These are phyloP conservation scores for Alsophila aescularia DNA, from an alignment of 2,888 invertebrate genomes.

Conservation along the genomic window DNA sequence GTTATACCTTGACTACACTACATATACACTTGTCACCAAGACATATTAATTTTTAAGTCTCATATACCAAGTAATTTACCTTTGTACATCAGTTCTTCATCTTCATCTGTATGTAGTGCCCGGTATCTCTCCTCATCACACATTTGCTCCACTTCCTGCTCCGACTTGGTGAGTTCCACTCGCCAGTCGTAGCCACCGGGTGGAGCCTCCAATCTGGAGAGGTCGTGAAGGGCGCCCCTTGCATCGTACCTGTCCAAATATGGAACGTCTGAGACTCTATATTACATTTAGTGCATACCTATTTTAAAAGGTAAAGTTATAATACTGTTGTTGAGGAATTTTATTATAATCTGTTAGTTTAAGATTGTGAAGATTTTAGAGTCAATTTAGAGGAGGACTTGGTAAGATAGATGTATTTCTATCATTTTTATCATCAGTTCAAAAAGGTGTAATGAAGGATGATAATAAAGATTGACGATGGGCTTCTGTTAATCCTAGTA, in stretches of 20 bases:
- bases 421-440: too few relatives aligned
- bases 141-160: slow-evolving; percentile 92
- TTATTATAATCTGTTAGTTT: not conserved
- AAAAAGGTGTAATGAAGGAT: too few relatives aligned
- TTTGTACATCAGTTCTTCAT: slow-evolving; percentile 95
- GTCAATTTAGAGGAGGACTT: too few relatives aligned
- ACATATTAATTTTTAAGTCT: too few relatives aligned
- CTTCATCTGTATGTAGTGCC: slow-evolving; percentile 93
- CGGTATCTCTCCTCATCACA: slow-evolving; percentile 98
- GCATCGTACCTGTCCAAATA: slow-evolving; percentile 93
- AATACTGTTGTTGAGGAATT: not conserved
- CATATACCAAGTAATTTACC: slow-evolving; percentile 84
- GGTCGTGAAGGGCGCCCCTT: slow-evolving; percentile 95
- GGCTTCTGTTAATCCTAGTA: not conserved
- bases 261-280: slow-evolving; percentile 11
- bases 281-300: slow-evolving; percentile 5
- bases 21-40: too few relatives aligned
- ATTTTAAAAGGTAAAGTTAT: slow-evolving; percentile 3
- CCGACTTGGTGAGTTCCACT: slow-evolving; percentile 88
- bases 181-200: slow-evolving; percentile 87
- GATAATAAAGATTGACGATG: too few relatives aligned
- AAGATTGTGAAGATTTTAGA: too few relatives aligned
- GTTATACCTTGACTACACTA: too few relatives aligned
- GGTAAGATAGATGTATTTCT: too few relatives aligned
- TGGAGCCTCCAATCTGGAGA: slow-evolving; percentile 91